Evolutionary conservation across 1,140 invertebrate species (phyloP), one percentile per base, ranked within the genome.

Genomic region (Eulimnadia texana): DNA sequence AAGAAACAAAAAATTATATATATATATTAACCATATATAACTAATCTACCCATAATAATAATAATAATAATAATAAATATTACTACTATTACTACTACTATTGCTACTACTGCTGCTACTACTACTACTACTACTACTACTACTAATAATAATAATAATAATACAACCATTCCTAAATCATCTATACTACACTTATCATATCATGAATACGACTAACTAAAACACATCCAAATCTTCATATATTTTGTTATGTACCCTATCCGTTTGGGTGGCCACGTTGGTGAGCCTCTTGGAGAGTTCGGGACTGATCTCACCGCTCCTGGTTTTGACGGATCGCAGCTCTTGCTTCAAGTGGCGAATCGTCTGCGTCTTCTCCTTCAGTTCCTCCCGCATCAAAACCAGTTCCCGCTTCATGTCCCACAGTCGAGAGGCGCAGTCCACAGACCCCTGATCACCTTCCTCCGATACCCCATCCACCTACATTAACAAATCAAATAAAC

Each of bases 331-430:
- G 3, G 28, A 20, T 10, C 55, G 55, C 28, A 57, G 25, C 29
- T 57, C 16, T 13, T 57, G 27, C 28, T 57, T 57, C 16, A 57
- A 16, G 10, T 23, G 25, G 16, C 33, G 27, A 27, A 57, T 57
- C 33, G 55, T 57, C 22, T 16, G 27, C 16, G 27, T 29, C 55
- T 57, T 57, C 27, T 57, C 55, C 28, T 57, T 27, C 13, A 57
- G 55, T 25, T 57, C 55, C 22, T 57, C 55, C 2, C 55, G 55
- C 27, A 57, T 29, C 27, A 57, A 27, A 20, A 57, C 55, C 10
- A 57, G 24, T 23, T 57, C 55, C 2, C 55, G 55, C 22, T 57
- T 57, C 55, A 57, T 22, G 55, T 57, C 55, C 55, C 55, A 57
- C 2, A 57, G 25, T 22, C 27, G 55, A 20, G 55, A 23, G 3